These are phyloP conservation scores for Heterodera schachtii DNA, from an alignment of 1,140 invertebrate genomes.

Conservation along the genomic window DNA sequence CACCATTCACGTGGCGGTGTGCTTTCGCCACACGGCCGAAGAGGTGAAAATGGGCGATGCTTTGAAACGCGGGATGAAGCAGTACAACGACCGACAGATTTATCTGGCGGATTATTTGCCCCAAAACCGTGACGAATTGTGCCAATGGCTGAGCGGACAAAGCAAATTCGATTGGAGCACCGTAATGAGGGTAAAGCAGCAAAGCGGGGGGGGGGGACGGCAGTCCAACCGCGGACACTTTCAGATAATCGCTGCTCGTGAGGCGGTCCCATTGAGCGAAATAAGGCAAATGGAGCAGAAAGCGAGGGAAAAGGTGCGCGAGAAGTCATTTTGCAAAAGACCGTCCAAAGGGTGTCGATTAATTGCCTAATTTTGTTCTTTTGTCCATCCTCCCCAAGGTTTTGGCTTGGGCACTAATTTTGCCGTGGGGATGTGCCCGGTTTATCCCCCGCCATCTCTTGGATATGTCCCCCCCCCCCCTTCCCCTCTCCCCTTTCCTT, in stretches of 20 bases:
- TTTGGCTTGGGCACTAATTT: too few relatives aligned
- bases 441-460: too few relatives aligned
- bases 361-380: too few relatives aligned
- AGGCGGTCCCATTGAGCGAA: conserved; percentile 38
- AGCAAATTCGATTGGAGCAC: conserved; percentile 54
- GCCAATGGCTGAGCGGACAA: conserved; percentile 44
- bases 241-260: conserved; percentile 30
- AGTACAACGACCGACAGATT: conserved; percentile 35
- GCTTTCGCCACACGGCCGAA: conserved; percentile 54
- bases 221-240: conserved; percentile 27
- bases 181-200: conserved; percentile 39
- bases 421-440: too few relatives aligned
- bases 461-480: too few relatives aligned
- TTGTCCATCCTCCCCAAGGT: too few relatives aligned
- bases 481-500: background rate
- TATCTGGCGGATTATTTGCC: conserved; percentile 62
- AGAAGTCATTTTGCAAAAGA: background rate
- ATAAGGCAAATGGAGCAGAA: conserved; percentile 45
- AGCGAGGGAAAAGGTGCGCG: conserved; percentile 41
- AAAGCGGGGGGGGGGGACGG: conserved; percentile 24
- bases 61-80: background rate
- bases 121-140: conserved; percentile 58
- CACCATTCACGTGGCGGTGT: conserved; percentile 61
- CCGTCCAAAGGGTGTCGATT: too few relatives aligned
- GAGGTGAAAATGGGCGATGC: conserved; percentile 37